Percentiles rank a stretch among this genome's conserved stretches.
Conservation (phyloP, 2,888 invertebrate species). For the Oscheius sp. region DNA sequence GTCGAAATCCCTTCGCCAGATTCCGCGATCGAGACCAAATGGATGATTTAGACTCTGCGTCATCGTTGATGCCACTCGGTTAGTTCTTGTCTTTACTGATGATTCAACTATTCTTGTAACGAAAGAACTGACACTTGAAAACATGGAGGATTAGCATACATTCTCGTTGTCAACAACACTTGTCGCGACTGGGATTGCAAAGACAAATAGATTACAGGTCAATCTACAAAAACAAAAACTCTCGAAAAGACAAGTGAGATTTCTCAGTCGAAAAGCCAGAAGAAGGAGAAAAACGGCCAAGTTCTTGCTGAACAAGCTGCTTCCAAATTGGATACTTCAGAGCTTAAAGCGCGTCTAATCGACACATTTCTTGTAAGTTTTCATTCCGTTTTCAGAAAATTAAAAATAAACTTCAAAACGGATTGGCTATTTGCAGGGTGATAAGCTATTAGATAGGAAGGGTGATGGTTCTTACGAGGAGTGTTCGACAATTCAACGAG, state of each 20-base stretch:
- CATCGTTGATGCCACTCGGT: neutral
- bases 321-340: constrained; percentile 61
- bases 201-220: constrained; percentile 31
- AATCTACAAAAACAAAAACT: constrained; percentile 61
- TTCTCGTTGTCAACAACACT: constrained; percentile 13
- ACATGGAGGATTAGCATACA: constrained; percentile 16
- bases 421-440: constrained; percentile 45
- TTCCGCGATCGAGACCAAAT: constrained; percentile 18
- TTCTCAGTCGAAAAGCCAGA: constrained; percentile 59
- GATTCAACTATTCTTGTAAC: constrained; percentile 8
- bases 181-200: constrained; percentile 13
- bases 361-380: constrained; percentile 55
- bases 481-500: constrained; percentile 47
- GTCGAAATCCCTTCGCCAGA: constrained; percentile 39
- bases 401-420: no score
- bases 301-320: constrained; percentile 59
- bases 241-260: constrained; percentile 63
- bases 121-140: constrained; percentile 7
- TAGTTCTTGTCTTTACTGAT: constrained; percentile 11
- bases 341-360: constrained; percentile 60
- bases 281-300: constrained; percentile 63
- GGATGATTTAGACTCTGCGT: constrained; percentile 23
- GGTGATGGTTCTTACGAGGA: constrained; percentile 67
- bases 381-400: no score
- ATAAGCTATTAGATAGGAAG: constrained; percentile 54